Evolutionary conservation across 2,113 vertebrate species (phyloP).

Genomic region (Aplodontia rufa): DNA sequence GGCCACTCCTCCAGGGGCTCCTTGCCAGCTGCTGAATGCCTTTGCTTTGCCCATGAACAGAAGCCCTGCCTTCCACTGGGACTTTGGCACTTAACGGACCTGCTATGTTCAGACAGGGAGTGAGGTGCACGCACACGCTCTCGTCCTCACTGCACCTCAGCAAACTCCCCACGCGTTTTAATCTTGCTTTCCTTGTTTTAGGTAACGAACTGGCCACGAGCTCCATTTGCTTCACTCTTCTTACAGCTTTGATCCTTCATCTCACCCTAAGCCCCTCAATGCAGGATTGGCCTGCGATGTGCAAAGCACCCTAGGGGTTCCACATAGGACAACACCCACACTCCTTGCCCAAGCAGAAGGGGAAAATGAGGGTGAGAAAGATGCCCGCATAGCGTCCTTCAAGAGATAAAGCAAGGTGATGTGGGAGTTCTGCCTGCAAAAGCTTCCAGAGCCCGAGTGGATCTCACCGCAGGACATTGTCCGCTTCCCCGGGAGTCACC

Average conservation of each 20-base stretch:
- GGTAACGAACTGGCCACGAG: not conserved
- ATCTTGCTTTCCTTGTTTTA: not conserved
- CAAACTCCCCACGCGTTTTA: not conserved
- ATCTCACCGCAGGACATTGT: not conserved
- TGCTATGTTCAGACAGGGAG: not conserved
- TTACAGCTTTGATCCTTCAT: not conserved
- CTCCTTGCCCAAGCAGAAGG: not conserved
- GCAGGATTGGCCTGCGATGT: fast-evolving
- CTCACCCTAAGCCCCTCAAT: not conserved
- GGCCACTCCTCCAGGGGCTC: not conserved
- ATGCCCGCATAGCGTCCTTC: not conserved
- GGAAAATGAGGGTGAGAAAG: not conserved
- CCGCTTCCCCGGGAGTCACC: not conserved
- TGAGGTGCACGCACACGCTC: not conserved
- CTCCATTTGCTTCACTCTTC: not conserved
- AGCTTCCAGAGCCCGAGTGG: not conserved
- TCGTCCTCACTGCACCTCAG: fast-evolving
- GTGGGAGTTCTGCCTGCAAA: not conserved
- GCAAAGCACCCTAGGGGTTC: too few relatives aligned
- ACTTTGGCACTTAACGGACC: not conserved
- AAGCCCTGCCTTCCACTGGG: not conserved
- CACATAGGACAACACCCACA: not conserved
- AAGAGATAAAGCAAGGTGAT: not conserved
- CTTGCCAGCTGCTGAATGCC: not conserved
- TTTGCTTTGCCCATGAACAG: not conserved